Evolutionary conservation across 2,113 vertebrate genomes (phyloP).

Genomic region (Agapornis roseicollis): DNA sequence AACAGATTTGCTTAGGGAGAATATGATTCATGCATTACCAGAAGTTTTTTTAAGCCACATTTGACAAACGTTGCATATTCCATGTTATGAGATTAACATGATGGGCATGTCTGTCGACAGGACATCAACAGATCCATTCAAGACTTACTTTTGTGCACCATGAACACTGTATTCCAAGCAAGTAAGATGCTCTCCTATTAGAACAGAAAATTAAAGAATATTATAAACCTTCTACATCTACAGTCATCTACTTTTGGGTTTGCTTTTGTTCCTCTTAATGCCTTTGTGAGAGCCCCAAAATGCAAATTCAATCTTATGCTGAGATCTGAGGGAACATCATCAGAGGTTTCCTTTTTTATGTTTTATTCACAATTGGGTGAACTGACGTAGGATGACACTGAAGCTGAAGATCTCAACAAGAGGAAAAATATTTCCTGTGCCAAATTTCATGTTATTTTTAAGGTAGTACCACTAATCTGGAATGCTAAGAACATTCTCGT

Average conservation of each 20-base stretch:
- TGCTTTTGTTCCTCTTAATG: background rate
- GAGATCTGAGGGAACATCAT: background rate
- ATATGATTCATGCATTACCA: background rate
- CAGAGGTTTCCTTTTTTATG: background rate
- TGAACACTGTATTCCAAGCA: background rate
- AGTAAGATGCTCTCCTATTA: background rate
- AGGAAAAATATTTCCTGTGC: background rate
- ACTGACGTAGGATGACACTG: background rate
- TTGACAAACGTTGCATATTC: background rate
- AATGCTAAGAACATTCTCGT: background rate
- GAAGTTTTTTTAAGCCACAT: background rate
- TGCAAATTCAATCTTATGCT: background rate
- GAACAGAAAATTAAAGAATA: background rate
- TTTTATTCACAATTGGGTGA: background rate
- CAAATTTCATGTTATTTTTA: background rate
- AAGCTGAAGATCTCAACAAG: background rate
- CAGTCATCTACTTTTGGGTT: background rate
- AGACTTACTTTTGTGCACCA: background rate
- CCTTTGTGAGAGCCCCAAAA: background rate
- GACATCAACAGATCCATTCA: background rate
- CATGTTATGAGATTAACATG: background rate
- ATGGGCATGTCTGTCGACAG: background rate
- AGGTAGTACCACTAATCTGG: background rate
- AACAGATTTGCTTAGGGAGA: background rate
- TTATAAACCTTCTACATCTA: background rate